These are phyloP conservation scores for Triplophysa rosa DNA, from an alignment of 2,113 vertebrate species.

Conservation along the genomic window DNA sequence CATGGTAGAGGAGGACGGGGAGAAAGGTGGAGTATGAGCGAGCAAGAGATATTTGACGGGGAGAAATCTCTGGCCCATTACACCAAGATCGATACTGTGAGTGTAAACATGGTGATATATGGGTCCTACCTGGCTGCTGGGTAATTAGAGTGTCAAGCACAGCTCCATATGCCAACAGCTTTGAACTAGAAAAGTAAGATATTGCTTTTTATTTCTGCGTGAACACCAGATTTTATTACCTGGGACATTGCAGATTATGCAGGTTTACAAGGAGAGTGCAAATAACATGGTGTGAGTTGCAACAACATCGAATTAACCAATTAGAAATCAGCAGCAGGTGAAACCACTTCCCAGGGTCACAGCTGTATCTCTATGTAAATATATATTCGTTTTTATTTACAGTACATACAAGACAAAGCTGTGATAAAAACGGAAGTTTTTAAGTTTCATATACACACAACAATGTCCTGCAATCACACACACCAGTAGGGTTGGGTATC, in stretches of 20 bases:
- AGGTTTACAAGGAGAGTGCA: neutral
- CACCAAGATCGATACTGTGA: slow-evolving; percentile 52
- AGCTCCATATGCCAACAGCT: slow-evolving; percentile 26
- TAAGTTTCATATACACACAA: no score
- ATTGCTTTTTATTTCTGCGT: slow-evolving; percentile 1
- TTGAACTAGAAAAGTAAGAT: slow-evolving; percentile 28
- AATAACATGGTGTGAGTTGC: no score
- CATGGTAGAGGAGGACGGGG: slow-evolving; percentile 6
- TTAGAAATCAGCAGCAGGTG: no score
- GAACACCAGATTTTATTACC: neutral
- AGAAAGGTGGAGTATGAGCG: neutral
- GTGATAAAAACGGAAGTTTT: no score
- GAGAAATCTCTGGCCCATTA: slow-evolving; percentile 50
- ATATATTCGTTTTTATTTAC: no score
- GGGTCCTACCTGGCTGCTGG: slow-evolving; percentile 35
- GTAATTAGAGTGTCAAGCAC: slow-evolving; percentile 55
- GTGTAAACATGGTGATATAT: slow-evolving; percentile 52
- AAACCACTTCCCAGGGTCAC: no score
- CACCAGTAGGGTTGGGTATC: no score
- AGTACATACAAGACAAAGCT: no score
- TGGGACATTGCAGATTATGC: neutral
- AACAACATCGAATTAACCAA: no score
- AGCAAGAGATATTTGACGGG: slow-evolving; percentile 38
- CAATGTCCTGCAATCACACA: no score
- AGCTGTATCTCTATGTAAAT: no score